Base-by-base conservation (phyloP, 2,888 invertebrate species). In the Litoditis marina region DNA sequence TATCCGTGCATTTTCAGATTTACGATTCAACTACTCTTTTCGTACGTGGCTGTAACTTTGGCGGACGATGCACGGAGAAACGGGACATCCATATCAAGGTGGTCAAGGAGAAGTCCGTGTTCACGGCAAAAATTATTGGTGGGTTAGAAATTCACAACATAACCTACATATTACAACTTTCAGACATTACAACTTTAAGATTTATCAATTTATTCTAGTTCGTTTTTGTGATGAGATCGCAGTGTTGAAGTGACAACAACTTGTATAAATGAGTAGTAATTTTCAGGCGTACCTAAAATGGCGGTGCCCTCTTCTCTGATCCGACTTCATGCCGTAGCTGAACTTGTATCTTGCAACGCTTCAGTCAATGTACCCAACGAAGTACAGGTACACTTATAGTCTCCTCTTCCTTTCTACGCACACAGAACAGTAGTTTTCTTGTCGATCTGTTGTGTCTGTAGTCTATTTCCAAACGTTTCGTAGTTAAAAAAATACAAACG, bases 1-100 rank as follows among this genome's bases (percentile, higher is more conserved):
- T n/a, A n/a, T n/a, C n/a, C n/a, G n/a, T n/a, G n/a, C n/a, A n/a
- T n/a, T n/a, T n/a, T n/a, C n/a, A n/a, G n/a, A n/a, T n/a, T n/a
- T n/a, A n/a, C n/a, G n/a, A n/a, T n/a, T n/a, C n/a, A n/a, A n/a
- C n/a, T n/a, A n/a, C n/a, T n/a, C n/a, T n/a, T n/a, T n/a, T n/a
- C n/a, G n/a, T n/a, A n/a, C n/a, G n/a, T n/a, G 68, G 66, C 6
- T 71, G 71, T 42, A 71, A 71, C 47, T 52, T 67, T 30, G 68
- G 57, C 34, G 68, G 65, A 16, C 60, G 60, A 53, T 71, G 71
- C 47, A 65, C 58, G 7, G 27, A 34, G 1, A 66, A 61, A 19
- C 66, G 63, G 27, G 60, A 55, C 13, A 52, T 65, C 16, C 51
- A 60, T 0, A 42, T 49, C 6, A 55, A 60, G 1, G 49, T 71